Base-by-base conservation (phyloP, 1,140 invertebrate genomes). In the Limonius californicus region DNA sequence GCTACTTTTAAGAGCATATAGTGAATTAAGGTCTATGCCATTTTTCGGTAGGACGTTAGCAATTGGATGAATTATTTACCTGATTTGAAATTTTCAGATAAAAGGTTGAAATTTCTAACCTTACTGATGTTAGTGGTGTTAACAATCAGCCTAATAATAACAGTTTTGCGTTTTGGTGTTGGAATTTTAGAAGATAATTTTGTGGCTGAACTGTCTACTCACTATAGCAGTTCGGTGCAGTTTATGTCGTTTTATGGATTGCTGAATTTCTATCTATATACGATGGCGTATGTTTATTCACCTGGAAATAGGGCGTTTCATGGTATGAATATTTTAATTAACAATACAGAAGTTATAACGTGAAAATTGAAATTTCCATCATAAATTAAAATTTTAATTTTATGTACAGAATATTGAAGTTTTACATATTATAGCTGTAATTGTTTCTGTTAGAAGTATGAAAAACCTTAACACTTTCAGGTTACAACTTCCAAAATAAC, bases 241-340 rank as follows among this genome's bases (percentile, higher is more conserved):
- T 97, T 97, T 79, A 94, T 97, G 87, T 89, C 92, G 2, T 89
- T 96, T 67, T 98, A 97, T 77, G 92, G 94, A n/a, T 82, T 97
- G 20, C 81, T 97, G 1, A 98, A 98, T 80, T 94, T 96, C 76
- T 97, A 97, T 75, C 76, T 97, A 39, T 96, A 92, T 75, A 90
- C 90, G 0, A 92, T 97, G 88, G 92, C 93, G 1, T 97, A 95
- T 77, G 91, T 97, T 4, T 98, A 97, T 76, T 92, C 95, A 0
- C 94, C 95, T 0, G 87, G 56, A 11, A 59, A 16, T 32, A 89
- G 88, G 69, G 87, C 89, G 68, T 80, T 88, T 35, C 91, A 93
- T 78, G 91, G 92, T 87, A 83, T n/a, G n/a, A n/a, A n/a, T n/a
- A n/a, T n/a, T n/a, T n/a, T n/a, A n/a, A n/a, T n/a, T n/a, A n/a